These are phyloP conservation scores for Pelodiscus sinensis DNA, from an alignment of 2,113 vertebrate genomes.

Conservation along the genomic window DNA sequence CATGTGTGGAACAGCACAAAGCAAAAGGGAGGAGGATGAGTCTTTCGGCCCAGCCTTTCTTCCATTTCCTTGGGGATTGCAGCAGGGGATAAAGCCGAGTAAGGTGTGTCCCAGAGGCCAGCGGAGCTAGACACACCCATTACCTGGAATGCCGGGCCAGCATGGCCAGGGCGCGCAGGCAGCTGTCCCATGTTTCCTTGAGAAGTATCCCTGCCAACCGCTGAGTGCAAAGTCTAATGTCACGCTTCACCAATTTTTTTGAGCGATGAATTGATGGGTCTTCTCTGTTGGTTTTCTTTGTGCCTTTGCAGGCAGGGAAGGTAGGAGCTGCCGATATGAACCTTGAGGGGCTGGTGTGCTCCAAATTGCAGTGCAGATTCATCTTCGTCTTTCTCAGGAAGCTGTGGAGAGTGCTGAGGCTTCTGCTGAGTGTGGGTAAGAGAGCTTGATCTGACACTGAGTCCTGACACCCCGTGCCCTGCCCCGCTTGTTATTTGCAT, in stretches of 20 bases:
- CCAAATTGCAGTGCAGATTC: not conserved
- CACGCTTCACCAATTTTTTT: not conserved
- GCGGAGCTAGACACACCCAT: too few relatives aligned
- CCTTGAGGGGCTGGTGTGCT: accelerated
- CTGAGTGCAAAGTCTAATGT: accelerated
- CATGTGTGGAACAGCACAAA: not conserved
- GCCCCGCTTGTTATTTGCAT: accelerated
- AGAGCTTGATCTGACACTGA: not conserved
- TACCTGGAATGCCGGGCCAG: not conserved
- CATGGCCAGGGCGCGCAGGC: accelerated
- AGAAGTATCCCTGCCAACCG: not conserved
- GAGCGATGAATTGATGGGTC: not conserved
- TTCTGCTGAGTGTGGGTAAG: not conserved
- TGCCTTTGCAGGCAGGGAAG: not conserved
- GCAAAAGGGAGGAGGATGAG: not conserved
- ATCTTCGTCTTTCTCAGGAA: not conserved
- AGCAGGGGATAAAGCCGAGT: not conserved
- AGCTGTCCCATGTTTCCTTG: not conserved
- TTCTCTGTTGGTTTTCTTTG: not conserved
- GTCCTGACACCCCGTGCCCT: not conserved
- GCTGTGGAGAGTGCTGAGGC: not conserved
- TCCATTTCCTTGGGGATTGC: accelerated
- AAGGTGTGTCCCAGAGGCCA: accelerated
- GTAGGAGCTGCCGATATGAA: not conserved
- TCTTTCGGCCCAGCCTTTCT: accelerated